Evolutionary conservation across 2,888 invertebrate genomes (phyloP), one percentile per base, ranked within the genome.

Genomic region (Melieria crassipennis): DNA sequence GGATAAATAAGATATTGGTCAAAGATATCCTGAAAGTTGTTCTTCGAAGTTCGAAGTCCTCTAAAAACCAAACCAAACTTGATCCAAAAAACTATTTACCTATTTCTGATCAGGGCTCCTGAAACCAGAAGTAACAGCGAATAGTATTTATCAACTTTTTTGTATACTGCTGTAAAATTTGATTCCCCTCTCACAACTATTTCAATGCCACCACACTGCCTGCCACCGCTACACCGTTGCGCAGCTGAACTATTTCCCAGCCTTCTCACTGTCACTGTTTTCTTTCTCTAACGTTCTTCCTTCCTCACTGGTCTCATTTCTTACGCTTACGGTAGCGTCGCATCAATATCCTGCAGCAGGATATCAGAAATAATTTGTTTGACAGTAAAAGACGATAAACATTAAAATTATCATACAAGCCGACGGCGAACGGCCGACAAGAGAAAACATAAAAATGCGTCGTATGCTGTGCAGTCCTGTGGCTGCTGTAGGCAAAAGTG

Each of bases 311-410:
- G 30, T 30, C 30, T 30, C 3, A 30, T 30, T 30, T 30, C 30
- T 30, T 30, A 30, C 30, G 30, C 30, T 30, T 30, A 30, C 30
- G 30, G 30, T 30, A 42, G 58, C 46, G 62, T 69, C 72, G 76
- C 80, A 79, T 81, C 81, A 80, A 81, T 76, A 79, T 78, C 79
- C 80, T 81, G 80, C 79, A 81, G 84, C 82, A 79, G 78, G 79
- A 81, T 82, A 82, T 84, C 79, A 84, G 83, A 84, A 83, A 84
- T 84, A 84, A 84, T 84, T 84, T 84, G 83, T 83, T 84, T 83
- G 84, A 84, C 83, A 84, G 84, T 84, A 83, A 84, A 84, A 84
- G 83, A 84, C 80, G 85, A 84, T 84, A 84, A 84, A 84, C 85
- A 84, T 84, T 83, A 83, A 84, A 84, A 84, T 84, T 82, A 84